Evolutionary conservation across 2,113 vertebrate genomes (phyloP).

Genomic region (Azemiops feae): DNA sequence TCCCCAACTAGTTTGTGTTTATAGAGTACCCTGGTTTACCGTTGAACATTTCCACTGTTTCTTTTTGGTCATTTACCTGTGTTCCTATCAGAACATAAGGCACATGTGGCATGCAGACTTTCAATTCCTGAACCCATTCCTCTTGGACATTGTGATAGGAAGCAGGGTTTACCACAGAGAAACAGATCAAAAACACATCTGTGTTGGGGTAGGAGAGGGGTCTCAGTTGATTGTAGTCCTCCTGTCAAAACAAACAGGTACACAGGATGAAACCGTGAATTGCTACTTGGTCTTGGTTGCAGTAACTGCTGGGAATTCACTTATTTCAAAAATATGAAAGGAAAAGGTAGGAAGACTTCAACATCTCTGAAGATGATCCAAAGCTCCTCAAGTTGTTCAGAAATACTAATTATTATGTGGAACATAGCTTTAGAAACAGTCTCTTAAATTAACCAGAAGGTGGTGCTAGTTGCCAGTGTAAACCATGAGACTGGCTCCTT

Average conservation of each 20-base stretch:
- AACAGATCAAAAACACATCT: slow-evolving; percentile 86
- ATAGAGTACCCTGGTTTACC: too few relatives aligned
- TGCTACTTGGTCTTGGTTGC: not conserved
- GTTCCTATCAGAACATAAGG: slow-evolving; percentile 88
- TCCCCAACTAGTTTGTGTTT: not conserved
- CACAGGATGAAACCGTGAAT: not conserved
- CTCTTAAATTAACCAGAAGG: slow-evolving; percentile 51
- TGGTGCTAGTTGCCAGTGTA: slow-evolving; percentile 63
- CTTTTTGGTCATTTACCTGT: slow-evolving; percentile 68
- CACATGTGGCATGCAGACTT: slow-evolving; percentile 84
- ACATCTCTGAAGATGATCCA: not conserved
- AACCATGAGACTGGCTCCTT: not conserved
- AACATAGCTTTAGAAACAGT: not conserved
- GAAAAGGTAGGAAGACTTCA: not conserved
- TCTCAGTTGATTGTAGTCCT: slow-evolving; percentile 87
- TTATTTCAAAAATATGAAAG: not conserved
- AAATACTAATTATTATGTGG: not conserved
- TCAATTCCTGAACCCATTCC: slow-evolving; percentile 87
- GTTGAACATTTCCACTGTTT: not conserved
- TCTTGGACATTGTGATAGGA: slow-evolving; percentile 88
- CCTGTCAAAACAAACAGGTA: slow-evolving; percentile 63
- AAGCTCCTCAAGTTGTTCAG: not conserved
- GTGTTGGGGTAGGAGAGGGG: slow-evolving; percentile 89
- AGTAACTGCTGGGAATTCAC: not conserved
- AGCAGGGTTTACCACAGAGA: slow-evolving; percentile 86